phyloP scores from a whole-genome alignment of 2,888 invertebrate species.

The Drosophila kuntzei region DNA sequence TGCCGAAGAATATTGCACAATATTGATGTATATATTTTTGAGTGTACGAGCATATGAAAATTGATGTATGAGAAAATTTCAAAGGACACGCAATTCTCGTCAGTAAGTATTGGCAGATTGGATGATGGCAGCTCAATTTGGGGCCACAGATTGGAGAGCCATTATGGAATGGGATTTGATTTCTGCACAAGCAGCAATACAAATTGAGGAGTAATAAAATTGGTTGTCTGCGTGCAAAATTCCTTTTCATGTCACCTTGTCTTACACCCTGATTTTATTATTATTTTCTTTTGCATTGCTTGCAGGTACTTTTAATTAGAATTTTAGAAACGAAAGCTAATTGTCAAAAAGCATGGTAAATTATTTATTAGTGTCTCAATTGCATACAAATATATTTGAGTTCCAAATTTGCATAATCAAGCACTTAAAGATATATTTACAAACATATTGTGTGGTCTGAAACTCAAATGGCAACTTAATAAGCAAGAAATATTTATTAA shows the following conservation, averaged over 20 bases:
- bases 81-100: slow-evolving; percentile 65
- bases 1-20: slow-evolving; percentile 59
- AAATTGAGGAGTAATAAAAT: slow-evolving; percentile 66
- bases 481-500: too few relatives aligned
- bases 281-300: slow-evolving; percentile 3
- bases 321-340: slow-evolving; percentile 46
- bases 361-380: slow-evolving; percentile 46
- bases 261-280: background rate
- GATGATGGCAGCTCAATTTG: slow-evolving; percentile 50
- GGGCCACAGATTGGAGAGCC: slow-evolving; percentile 24
- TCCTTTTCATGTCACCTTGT: slow-evolving; percentile 16
- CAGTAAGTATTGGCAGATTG: slow-evolving; percentile 47
- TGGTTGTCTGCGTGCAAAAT: slow-evolving; percentile 28
- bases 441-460: too few relatives aligned
- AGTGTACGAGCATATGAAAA: slow-evolving; percentile 63
- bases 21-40: slow-evolving; percentile 16
- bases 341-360: slow-evolving; percentile 43
- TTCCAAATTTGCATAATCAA: slow-evolving; percentile 38
- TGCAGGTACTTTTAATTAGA: slow-evolving; percentile 39
- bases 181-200: slow-evolving; percentile 59
- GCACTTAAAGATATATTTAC: too few relatives aligned
- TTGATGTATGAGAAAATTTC: slow-evolving; percentile 76
- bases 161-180: slow-evolving; percentile 63
- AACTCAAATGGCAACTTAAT: too few relatives aligned
- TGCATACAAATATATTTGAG: slow-evolving; percentile 45